Evolutionary conservation across 2,113 vertebrate genomes (phyloP).

Genomic region (Macheiramphus alcinus): DNA sequence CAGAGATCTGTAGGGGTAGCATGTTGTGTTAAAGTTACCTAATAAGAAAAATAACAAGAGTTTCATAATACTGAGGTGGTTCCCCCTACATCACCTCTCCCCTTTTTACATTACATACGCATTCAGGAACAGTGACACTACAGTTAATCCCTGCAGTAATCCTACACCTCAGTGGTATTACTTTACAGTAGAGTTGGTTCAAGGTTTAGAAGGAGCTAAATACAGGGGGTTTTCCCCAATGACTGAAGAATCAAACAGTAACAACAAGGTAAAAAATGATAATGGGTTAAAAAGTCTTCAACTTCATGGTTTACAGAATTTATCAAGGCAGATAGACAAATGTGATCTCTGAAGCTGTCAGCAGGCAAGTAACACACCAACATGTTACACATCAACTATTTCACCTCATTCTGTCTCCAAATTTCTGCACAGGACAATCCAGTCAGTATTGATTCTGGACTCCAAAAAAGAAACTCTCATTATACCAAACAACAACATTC

Average conservation of each 20-base stretch:
- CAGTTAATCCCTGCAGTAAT: not conserved
- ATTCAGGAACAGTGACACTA: not conserved
- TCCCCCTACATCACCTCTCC: not conserved
- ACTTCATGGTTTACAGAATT: not conserved
- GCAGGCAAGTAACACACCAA: not conserved
- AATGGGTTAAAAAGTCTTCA: not conserved
- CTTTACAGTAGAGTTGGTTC: not conserved
- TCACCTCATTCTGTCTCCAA: not conserved
- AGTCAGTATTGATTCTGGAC: not conserved
- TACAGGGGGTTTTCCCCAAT: not conserved
- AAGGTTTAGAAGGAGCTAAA: not conserved
- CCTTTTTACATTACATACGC: not conserved
- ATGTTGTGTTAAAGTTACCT: not conserved
- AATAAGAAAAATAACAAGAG: not conserved
- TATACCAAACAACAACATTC: not conserved
- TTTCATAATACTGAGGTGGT: not conserved
- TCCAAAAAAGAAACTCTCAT: not conserved
- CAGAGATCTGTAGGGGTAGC: not conserved
- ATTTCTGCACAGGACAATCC: not conserved
- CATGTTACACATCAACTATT: not conserved
- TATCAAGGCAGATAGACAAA: not conserved
- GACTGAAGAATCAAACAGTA: not conserved
- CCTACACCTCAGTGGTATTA: not conserved
- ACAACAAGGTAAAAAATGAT: not conserved
- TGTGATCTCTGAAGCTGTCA: not conserved